phyloP scores from a whole-genome alignment of 2,888 invertebrate genomes.

The Flexamia atlantica region DNA sequence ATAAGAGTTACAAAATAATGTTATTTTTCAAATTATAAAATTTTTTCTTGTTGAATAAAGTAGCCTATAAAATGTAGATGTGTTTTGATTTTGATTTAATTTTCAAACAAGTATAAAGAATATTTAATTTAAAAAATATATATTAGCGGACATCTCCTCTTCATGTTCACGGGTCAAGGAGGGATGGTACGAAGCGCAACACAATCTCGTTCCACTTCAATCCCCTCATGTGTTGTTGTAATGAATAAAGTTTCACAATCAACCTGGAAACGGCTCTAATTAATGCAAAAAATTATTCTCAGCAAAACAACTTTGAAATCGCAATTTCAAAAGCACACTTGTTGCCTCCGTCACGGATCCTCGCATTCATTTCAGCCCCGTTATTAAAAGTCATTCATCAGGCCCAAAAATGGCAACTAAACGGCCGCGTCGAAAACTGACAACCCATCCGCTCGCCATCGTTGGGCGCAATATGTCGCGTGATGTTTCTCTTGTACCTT shows the following conservation, averaged over 20 bases:
- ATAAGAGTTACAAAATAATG: too few relatives aligned
- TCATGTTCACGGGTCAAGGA: background rate
- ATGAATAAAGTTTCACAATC: conserved; percentile 43
- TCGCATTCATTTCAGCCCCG: background rate
- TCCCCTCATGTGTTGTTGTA: conserved; percentile 17
- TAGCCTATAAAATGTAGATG: too few relatives aligned
- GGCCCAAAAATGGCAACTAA: background rate
- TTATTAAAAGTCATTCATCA: conserved; percentile 31
- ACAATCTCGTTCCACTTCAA: background rate
- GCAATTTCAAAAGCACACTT: conserved; percentile 24
- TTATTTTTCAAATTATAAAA: too few relatives aligned
- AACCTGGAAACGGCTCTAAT: background rate
- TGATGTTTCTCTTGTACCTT: too few relatives aligned
- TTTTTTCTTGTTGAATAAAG: too few relatives aligned
- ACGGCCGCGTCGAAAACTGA: too few relatives aligned
- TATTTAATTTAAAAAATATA: too few relatives aligned
- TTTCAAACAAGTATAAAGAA: too few relatives aligned
- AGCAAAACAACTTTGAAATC: conserved; percentile 4
- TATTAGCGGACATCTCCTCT: too few relatives aligned
- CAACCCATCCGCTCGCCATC: too few relatives aligned
- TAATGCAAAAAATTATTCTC: conserved; percentile 1
- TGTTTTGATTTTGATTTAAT: too few relatives aligned
- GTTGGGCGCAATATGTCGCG: too few relatives aligned
- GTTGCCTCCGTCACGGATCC: background rate
- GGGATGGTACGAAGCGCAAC: background rate